Base-by-base conservation (phyloP, 2,113 vertebrate genomes). In the Atrichornis clamosus region DNA sequence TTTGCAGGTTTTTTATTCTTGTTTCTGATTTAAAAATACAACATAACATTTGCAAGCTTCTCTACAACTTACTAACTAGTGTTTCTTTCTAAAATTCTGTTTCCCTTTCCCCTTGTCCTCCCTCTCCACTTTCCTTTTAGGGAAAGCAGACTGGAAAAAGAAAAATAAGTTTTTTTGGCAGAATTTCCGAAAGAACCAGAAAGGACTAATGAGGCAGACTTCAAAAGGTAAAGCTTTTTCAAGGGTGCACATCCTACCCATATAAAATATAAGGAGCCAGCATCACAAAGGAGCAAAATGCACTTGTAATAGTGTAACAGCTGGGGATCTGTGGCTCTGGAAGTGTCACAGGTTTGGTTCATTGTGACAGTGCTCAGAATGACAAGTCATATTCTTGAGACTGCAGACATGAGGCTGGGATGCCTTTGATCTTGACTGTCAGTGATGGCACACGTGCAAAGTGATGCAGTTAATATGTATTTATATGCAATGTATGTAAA, bases 121-220 rank as follows among this genome's bases (percentile, higher is more conserved):
- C 77, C 15, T 15, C 33, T 33, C 30, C 58, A 55, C 78, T 77
- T 95, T 82, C 22, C 73, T 62, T 74, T 79, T 97, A 99, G 99
- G 99, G 82, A 99, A 99, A 98, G 98, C 98, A 98, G 99, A 99
- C 95, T 99, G 98, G 97, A 99, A 99, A 97, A 99, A 99, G 98
- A 99, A 99, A 97, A 99, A 99, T 91, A 99, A 99, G 96, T 99
- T 99, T 87, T 99, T 99, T 93, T 99, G 99, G 99, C 99, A 99
- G 97, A 99, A 99, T 97, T 99, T 99, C 94, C 98, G 99, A 91
- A 99, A 99, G 97, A 98, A 98, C 69, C 99, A 98, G 95, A 99
- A 99, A 97, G 98, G 99, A 65, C 97, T 99, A 82, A 98, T 98
- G 96, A 98, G 99, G 28, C 99, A 99, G 97, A 98, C 98, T 63